Evolutionary conservation across 1,140 invertebrate genomes (phyloP), one percentile per base, ranked within the genome.

Genomic region (Palaemon carinicauda): DNA sequence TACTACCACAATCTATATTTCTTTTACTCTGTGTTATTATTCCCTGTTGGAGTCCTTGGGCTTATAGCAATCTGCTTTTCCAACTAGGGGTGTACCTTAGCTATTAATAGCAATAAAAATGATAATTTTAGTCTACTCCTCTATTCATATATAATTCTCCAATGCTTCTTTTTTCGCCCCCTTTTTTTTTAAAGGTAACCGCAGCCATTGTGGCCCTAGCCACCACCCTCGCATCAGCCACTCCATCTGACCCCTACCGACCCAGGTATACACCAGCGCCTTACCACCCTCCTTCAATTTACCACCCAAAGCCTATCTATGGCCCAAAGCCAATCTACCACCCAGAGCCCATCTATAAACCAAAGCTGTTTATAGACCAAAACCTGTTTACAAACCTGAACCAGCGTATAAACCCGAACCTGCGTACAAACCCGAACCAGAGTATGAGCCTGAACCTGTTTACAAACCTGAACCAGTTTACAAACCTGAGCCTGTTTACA

Each of bases 251-350:
- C 56, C 50, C 69, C 54, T 87, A 77, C 87, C 87, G 82, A n/a
- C 87, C 87, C 4, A n/a, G 74, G 1, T 88, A 88, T 80, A 82
- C 80, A 14, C 54, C 87, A 15, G 50, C 71, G 29, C 74, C 80
- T 51, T 82, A 74, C 80, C 80, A 82, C 69, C 50, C 56, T 21
- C 60, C 65, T 24, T 54, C 52, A 77, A 15, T 52, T 60, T 53
- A 50, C 33, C 24, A 24, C 15, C 56, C 74, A 41, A 50, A 82
- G 33, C 29, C 77, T n/a, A 50, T 71, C 24, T 65, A 80, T 54
- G 60, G 27, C 41, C 27, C 83, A 24, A 27, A 53, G 54, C 33
- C 80, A 52, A 29, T 41, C 69, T 87, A 87, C 51, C 69, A 73
- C 54, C 85, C 85, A 33, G 51, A 80, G 51, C 78, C 78, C 9